Conservation (phyloP, 1,140 invertebrate species). For the Hyphantria cunea region DNA sequence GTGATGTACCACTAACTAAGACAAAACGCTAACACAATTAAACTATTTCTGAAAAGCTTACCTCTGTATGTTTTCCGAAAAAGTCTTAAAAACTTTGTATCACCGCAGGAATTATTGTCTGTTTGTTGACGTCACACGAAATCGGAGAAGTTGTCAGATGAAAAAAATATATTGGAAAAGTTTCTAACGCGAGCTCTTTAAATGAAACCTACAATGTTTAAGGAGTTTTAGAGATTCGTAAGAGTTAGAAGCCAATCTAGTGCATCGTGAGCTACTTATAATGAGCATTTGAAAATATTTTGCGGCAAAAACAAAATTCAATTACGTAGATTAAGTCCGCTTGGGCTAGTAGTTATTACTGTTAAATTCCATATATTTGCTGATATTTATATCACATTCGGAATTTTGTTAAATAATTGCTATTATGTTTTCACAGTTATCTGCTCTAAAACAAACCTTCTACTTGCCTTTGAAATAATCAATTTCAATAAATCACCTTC, state of each 20-base stretch:
- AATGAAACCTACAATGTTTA: constrained; percentile 26
- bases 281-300: too few species aligned
- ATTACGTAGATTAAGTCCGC: too few species aligned
- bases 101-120: constrained; percentile 58
- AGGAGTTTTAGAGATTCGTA: constrained; percentile 8
- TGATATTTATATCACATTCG: too few species aligned
- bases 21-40: constrained; percentile 47
- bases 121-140: constrained; percentile 61
- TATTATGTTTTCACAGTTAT: too few species aligned
- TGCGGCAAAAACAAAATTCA: too few species aligned
- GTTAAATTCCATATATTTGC: too few species aligned
- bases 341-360: too few species aligned
- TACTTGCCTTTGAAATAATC: too few species aligned
- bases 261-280: background rate
- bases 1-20: constrained; percentile 62
- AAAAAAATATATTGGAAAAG: constrained; percentile 76
- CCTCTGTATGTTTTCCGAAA: constrained; percentile 51
- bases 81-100: constrained; percentile 57
- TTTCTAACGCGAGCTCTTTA: constrained; percentile 48
- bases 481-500: too few species aligned
- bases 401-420: too few species aligned
- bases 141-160: constrained; percentile 61
- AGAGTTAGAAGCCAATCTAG: background rate
- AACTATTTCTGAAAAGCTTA: constrained; percentile 47
- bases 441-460: too few species aligned